phyloP scores from a whole-genome alignment of 1,140 invertebrate genomes.

The Ooceraea biroi region DNA sequence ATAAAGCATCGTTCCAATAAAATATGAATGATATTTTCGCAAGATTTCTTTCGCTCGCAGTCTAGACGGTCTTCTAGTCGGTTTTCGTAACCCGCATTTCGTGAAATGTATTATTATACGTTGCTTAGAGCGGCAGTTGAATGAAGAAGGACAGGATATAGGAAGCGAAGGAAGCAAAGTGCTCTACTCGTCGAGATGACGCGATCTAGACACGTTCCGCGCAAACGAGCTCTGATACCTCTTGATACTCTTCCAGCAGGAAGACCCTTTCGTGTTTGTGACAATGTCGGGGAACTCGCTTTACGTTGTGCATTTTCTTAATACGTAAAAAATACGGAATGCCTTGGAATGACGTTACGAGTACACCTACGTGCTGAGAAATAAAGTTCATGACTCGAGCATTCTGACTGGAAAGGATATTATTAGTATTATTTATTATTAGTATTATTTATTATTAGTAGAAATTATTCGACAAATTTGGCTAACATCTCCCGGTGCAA shows the following conservation, averaged over 20 bases:
- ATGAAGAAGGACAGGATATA: constrained; percentile 38
- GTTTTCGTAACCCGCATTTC: constrained; percentile 11
- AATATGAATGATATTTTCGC: background rate
- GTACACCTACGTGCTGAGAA: no score
- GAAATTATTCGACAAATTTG: constrained; percentile 37
- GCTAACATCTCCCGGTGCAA: background rate
- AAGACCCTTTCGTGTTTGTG: constrained; percentile 30
- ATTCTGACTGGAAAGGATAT: background rate
- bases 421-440: background rate
- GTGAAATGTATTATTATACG: constrained; percentile 1
- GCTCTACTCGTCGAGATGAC: constrained; percentile 13
- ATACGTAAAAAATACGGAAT: background rate
- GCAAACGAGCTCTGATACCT: constrained; percentile 44
- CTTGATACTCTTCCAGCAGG: constrained; percentile 2
- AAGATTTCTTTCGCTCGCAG: background rate
- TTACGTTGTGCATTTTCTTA: constrained; percentile 7
- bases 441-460: background rate
- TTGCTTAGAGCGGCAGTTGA: constrained; percentile 8
- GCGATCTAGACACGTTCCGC: constrained; percentile 20
- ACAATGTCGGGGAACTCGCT: constrained; percentile 19
- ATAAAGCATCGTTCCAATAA: background rate
- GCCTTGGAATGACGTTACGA: background rate
- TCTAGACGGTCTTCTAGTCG: background rate
- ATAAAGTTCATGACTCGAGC: background rate
- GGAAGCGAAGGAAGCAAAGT: constrained; percentile 32